Evolutionary conservation across 2,113 vertebrate species (phyloP).

Genomic region (Rhinoptilus africanus): DNA sequence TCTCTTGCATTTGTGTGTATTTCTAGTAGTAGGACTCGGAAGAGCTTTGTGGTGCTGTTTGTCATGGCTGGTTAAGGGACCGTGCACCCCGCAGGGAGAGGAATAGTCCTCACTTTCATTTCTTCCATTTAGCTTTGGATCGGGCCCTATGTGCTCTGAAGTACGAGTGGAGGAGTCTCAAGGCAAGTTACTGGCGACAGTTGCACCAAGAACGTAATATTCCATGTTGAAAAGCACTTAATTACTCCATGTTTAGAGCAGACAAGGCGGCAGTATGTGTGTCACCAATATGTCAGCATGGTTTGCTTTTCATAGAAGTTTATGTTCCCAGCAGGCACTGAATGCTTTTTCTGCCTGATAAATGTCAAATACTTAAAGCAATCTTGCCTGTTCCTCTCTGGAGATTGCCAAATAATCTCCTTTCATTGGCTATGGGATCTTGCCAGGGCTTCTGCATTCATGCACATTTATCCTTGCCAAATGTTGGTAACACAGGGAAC

Average conservation of each 20-base stretch:
- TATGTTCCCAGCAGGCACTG: background rate
- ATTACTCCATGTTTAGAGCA: constrained; percentile 8
- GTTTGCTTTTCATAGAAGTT: constrained; percentile 30
- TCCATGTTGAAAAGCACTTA: constrained; percentile 5
- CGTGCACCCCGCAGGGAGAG: background rate
- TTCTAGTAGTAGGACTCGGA: background rate
- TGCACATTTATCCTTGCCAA: background rate
- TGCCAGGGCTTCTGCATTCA: constrained; percentile 29
- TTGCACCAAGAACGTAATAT: background rate
- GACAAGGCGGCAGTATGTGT: background rate
- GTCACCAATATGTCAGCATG: background rate
- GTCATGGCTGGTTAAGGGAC: background rate
- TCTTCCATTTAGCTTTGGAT: background rate
- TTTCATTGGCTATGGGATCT: constrained; percentile 10
- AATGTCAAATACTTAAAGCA: constrained; percentile 49
- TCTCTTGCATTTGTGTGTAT: background rate
- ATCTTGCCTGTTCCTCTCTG: constrained; percentile 2
- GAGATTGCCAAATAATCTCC: constrained; percentile 25
- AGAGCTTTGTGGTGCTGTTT: background rate
- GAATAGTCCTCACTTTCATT: background rate
- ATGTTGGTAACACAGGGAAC: background rate
- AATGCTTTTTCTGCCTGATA: constrained; percentile 36
- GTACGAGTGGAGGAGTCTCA: background rate
- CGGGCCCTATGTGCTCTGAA: rapidly evolving
- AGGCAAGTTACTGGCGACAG: background rate